Percentiles rank a stretch among this genome's conserved stretches.
Conservation (phyloP, 2,113 vertebrate species). For the Plectropomus leopardus region DNA sequence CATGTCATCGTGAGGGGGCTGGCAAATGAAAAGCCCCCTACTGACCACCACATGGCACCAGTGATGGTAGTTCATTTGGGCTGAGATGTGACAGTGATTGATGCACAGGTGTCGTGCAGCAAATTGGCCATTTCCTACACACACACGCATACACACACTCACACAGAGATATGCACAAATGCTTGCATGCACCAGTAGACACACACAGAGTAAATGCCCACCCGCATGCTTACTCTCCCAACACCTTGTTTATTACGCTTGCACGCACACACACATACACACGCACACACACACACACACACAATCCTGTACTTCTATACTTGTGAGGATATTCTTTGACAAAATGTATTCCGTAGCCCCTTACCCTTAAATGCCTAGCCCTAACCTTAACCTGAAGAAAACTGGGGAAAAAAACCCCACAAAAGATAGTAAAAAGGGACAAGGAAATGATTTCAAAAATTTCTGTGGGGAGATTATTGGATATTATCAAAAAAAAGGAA, state of each 20-base stretch:
- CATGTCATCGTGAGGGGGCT: not conserved
- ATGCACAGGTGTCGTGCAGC: slow-evolving; percentile 41
- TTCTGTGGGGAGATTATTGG: no score
- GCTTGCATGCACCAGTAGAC: slow-evolving; percentile 13
- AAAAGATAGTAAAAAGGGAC: no score
- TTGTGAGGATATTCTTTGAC: no score
- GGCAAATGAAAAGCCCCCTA: slow-evolving; percentile 32
- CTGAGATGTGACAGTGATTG: slow-evolving; percentile 47
- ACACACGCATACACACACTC: no score
- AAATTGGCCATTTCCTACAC: slow-evolving; percentile 34
- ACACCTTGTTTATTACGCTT: slow-evolving; percentile 15
- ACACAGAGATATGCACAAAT: slow-evolving; percentile 27
- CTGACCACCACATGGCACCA: not conserved
- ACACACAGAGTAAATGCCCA: slow-evolving; percentile 36
- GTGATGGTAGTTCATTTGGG: slow-evolving; percentile 8
- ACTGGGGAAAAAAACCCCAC: no score
- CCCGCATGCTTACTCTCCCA: slow-evolving; percentile 13
- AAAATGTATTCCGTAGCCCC: no score
- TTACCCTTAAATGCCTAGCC: no score
- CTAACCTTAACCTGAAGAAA: no score
- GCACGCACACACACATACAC: not conserved
- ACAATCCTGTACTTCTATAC: no score
- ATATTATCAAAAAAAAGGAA: no score
- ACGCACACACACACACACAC: not conserved
- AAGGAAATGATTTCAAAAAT: no score